These are phyloP conservation scores for Stenoptilia bipunctidactyla DNA, from an alignment of 2,888 invertebrate species.

Conservation along the genomic window DNA sequence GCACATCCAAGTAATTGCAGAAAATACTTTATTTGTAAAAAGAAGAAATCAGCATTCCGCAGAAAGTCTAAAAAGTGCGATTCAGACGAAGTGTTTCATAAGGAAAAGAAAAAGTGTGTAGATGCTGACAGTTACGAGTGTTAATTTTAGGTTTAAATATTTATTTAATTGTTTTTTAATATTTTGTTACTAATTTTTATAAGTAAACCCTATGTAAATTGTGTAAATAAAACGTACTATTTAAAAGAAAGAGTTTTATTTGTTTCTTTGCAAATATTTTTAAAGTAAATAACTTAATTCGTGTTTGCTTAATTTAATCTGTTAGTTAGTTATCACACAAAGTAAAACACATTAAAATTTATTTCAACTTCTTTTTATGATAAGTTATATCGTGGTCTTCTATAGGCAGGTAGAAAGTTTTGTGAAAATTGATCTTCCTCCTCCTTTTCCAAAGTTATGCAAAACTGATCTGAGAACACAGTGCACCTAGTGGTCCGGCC, in stretches of 20 bases:
- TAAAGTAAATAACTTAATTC: too few relatives aligned
- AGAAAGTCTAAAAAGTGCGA: constrained; percentile 48
- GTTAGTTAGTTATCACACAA: too few relatives aligned
- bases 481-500: constrained; percentile 42
- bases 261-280: too few relatives aligned
- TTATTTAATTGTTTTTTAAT: constrained; percentile 6
- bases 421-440: constrained; percentile 44
- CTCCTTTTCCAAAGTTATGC: constrained; percentile 47
- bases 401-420: constrained; percentile 29
- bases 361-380: too few relatives aligned
- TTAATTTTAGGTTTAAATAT: constrained; percentile 8
- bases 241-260: too few relatives aligned
- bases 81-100: constrained; percentile 49
- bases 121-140: constrained; percentile 41
- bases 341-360: too few relatives aligned
- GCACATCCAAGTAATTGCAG: constrained; percentile 42
- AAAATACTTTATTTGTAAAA: constrained; percentile 55
- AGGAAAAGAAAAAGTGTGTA: constrained; percentile 38
- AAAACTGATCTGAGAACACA: constrained; percentile 56
- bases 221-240: too few relatives aligned
- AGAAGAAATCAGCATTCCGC: constrained; percentile 30
- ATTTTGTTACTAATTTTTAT: constrained; percentile 4
- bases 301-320: too few relatives aligned
- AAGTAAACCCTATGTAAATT: background rate
- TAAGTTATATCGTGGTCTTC: constrained; percentile 31